Evolutionary conservation across 2,113 vertebrate species (phyloP).

Genomic region (Syngnathus typhle): DNA sequence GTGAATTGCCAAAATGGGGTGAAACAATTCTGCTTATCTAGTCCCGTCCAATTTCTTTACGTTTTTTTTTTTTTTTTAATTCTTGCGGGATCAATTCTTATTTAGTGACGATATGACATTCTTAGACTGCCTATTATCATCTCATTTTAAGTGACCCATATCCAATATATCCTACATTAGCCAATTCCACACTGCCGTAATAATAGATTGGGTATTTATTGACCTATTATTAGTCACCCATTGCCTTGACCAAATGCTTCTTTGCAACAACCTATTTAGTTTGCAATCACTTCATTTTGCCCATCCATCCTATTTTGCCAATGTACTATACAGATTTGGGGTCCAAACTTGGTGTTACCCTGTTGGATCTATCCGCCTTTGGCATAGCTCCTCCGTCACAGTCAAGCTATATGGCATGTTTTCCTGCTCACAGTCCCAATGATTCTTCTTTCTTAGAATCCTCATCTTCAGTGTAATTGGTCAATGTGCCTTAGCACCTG

Average conservation of each 20-base stretch:
- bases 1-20: too few species aligned
- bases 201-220: too few species aligned
- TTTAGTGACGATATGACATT: too few species aligned
- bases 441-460: conserved; percentile 43
- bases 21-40: too few species aligned
- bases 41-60: too few species aligned
- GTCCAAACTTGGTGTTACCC: conserved; percentile 20
- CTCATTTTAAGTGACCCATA: too few species aligned
- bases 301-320: background rate
- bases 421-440: conserved; percentile 32
- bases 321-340: background rate
- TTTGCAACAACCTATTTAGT: conserved; percentile 1
- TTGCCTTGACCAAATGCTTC: background rate
- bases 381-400: conserved; percentile 20
- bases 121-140: too few species aligned
- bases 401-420: conserved; percentile 22
- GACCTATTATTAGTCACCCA: background rate
- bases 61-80: too few species aligned
- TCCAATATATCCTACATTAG: too few species aligned
- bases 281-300: conserved; percentile 1
- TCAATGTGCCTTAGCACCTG: conserved; percentile 62
- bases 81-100: too few species aligned
- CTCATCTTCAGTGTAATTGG: conserved; percentile 65
- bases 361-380: conserved; percentile 23
- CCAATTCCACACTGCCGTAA: too few species aligned